Evolutionary conservation across 2,888 invertebrate species (phyloP), one percentile per base, ranked within the genome.

Genomic region (Chouioia cunea): DNA sequence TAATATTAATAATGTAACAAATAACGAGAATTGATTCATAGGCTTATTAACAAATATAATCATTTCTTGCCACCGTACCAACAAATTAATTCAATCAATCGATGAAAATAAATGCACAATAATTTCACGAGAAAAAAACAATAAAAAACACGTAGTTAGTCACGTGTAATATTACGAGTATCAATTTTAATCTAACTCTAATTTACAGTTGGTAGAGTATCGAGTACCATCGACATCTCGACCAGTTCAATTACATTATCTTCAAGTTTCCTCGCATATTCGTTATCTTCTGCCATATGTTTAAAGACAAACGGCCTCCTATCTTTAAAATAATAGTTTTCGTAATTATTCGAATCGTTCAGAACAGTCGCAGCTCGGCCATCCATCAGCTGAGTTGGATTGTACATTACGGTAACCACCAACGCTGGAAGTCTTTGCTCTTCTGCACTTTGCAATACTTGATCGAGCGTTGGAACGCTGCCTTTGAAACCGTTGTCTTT

Each of bases 381-480:
- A 43, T 83, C 79, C 50, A 85, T 65, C 20, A 84, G 65, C 3
- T 81, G 76, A 1, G 81, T 80, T 0, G 81, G 84, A 50, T 79
- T 80, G 60, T 77, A 83, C n/a, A 81, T 57, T 2, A 73, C 67
- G 0, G 83, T 81, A 0, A 80, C 79, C 6, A 82, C 76, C 15
- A 80, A 27, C 4, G 81, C 81, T 1, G 74, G 79, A 0, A 83
- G 73, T 27, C 77, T 81, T 56, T 83, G 82, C 50, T 83, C 84
- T 43, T 84, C 79, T 14, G 80, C 76, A 1, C 80, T 78, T 15
- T 77, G 69, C 10, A 78, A 14, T 8, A 85, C 20, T n/a, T 84
- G 81, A 1, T 74, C 72, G 78, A 78, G 82, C 0, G 77, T 16
- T 0, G 84, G 83, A 73, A 89, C 89, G 58, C 86, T n/a, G 12